Percentiles rank a stretch among this genome's conserved stretches.
These are phyloP conservation scores for Argopecten irradians DNA, from an alignment of 1,140 invertebrate genomes.

Conservation along the genomic window DNA sequence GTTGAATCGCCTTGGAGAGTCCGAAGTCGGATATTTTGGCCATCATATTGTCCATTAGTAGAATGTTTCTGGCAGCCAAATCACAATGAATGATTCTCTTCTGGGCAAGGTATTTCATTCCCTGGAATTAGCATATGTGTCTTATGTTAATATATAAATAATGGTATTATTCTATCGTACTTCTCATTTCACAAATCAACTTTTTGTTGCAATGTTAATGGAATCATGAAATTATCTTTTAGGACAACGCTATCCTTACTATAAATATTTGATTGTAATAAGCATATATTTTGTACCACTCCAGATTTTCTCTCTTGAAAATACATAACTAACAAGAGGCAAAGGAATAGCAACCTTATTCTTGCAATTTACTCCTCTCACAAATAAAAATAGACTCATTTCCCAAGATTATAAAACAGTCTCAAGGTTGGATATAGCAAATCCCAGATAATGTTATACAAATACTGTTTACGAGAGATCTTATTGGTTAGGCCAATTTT, in stretches of 20 bases:
- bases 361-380: no score
- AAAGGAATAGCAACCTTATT: no score
- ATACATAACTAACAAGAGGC: no score
- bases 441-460: no score
- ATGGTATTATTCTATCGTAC: neutral
- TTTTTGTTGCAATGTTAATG: neutral
- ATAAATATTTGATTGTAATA: neutral
- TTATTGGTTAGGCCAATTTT: neutral
- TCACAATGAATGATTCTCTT: conserved; percentile 81
- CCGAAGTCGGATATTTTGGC: conserved; percentile 80
- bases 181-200: neutral
- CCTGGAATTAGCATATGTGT: conserved; percentile 64
- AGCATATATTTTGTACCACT: no score
- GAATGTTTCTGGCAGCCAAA: conserved; percentile 94
- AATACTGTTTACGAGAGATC: no score
- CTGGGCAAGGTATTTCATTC: conserved; percentile 67
- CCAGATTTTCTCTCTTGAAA: no score
- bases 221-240: conserved; percentile 30
- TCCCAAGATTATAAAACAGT: no score
- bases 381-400: no score
- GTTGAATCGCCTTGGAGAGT: conserved; percentile 70
- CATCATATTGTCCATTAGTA: conserved; percentile 89
- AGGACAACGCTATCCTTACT: conserved; percentile 8
- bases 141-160: neutral
- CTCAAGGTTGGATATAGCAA: no score